Evolutionary conservation across 2,797 vertebrate genomes (phyloP), one percentile per base, ranked within the genome.

Genomic region (Enoplosus armatus): DNA sequence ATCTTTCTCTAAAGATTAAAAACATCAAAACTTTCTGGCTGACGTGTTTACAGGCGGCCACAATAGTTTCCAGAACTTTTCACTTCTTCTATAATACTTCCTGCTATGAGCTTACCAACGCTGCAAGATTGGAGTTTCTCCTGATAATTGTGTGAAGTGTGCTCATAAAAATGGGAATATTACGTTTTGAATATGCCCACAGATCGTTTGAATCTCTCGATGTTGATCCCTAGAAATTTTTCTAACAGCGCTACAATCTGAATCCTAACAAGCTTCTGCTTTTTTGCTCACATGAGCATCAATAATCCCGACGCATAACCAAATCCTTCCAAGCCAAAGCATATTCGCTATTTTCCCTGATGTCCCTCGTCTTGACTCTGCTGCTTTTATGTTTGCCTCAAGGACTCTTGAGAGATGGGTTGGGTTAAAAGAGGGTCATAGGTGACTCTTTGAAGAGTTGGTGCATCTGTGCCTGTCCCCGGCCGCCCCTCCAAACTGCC

Each of bases 401-500:
- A 85, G 76, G 68, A 79, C 62, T 80, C 53, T 51, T 71, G 59
- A 79, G 76, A 73, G 61, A 82, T 12, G 54, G 61, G 27, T 39
- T 8, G 37, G 80, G 75, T 79, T 84, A 71, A 75, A 67, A 37
- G 45, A 35, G 55, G 75, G 77, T 86, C 73, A 53, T 22, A 77
- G 82, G 83, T 79, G 77, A 54, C 11, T 35, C 72, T 80, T 73
- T 79, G 54, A 78, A 76, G 84, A 74, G 75, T 29, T 14, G 69
- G 65, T 58, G 60, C 82, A 77, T 80, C 74, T 87, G 85, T 0
- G 33, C 66, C 63, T 67, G 64, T 86, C 76, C 63, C 58, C 12
- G 1, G 24, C 31, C 20, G 1, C 27, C 8, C 26, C 50, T 59
- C 53, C 47, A 54, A 64, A 41, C 64, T 65, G 79, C 67, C 65